Conservation (phyloP, 2,797 vertebrate genomes). For the Platyrinchus mystaceus region DNA sequence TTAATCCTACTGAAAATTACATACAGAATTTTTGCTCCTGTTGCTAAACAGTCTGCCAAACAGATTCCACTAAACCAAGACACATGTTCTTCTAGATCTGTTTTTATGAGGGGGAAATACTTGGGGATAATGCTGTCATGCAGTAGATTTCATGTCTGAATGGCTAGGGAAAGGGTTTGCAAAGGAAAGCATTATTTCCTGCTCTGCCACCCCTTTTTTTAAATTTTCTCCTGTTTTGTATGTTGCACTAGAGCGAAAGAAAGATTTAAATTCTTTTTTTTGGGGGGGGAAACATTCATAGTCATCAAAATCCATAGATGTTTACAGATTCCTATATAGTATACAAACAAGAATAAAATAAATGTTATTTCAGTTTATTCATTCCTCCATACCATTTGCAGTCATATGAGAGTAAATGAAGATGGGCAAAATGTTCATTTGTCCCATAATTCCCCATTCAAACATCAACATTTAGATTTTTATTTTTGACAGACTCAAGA, state of each 20-base stretch:
- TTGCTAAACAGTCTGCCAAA: neutral
- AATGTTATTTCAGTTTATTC: neutral
- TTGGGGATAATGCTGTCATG: neutral
- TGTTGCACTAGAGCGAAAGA: neutral
- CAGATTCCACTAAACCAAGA: neutral
- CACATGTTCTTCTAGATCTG: neutral
- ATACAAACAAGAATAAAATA: neutral
- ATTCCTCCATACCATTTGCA: neutral
- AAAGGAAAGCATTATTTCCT: neutral
- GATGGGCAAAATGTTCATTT: neutral
- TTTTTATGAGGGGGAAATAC: constrained; percentile 5
- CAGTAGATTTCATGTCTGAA: neutral
- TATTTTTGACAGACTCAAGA: neutral
- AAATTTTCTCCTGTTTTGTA: neutral
- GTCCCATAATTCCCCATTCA: neutral
- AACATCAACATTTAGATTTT: neutral
- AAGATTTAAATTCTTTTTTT: neutral
- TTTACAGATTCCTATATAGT: neutral
- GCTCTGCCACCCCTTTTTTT: neutral
- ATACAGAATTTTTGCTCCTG: neutral
- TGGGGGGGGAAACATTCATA: neutral
- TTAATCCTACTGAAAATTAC: neutral
- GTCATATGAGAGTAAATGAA: neutral
- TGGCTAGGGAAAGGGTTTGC: neutral
- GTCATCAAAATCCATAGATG: neutral